These are phyloP conservation scores for Bettongia penicillata DNA, from an alignment of 2,113 vertebrate genomes.

Conservation along the genomic window DNA sequence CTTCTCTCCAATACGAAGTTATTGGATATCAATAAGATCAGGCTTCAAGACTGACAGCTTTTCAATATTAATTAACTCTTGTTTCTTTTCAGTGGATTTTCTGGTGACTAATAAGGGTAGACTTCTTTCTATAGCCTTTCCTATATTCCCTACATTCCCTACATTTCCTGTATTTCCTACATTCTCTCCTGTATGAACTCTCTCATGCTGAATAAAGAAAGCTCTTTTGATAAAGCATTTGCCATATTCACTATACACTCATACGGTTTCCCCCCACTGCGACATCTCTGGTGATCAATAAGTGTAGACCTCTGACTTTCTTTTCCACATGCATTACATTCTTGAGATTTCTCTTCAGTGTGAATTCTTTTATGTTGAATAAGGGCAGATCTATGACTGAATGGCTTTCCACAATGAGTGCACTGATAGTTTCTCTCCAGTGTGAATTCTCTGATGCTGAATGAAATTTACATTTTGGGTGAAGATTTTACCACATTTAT, in stretches of 20 bases:
- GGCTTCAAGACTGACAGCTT: background rate
- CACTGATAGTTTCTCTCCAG: slow-evolving; percentile 63
- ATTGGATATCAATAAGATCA: background rate
- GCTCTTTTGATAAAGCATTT: slow-evolving; percentile 83
- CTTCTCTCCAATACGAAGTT: background rate
- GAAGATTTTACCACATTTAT: slow-evolving; percentile 62
- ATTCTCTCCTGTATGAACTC: slow-evolving; percentile 70
- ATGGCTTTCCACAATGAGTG: slow-evolving; percentile 64
- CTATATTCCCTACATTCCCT: slow-evolving; percentile 68
- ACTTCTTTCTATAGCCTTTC: slow-evolving; percentile 62
- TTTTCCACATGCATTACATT: slow-evolving; percentile 74
- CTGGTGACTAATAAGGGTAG: slow-evolving; percentile 53
- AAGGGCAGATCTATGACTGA: slow-evolving; percentile 40
- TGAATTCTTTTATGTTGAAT: slow-evolving; percentile 70
- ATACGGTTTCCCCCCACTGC: slow-evolving; percentile 80
- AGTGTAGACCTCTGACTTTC: slow-evolving; percentile 56
- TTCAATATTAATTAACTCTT: background rate
- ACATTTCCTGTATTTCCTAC: slow-evolving; percentile 70
- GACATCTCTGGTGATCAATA: slow-evolving; percentile 55
- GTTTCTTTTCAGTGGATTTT: slow-evolving; percentile 44
- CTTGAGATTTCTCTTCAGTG: slow-evolving; percentile 80
- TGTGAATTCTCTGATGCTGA: slow-evolving; percentile 81
- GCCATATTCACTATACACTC: slow-evolving; percentile 75
- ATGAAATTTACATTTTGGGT: slow-evolving; percentile 70
- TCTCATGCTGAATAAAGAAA: slow-evolving; percentile 60